These are phyloP conservation scores for Dicyrtoma fusca DNA, from an alignment of 2,888 invertebrate species.

Conservation along the genomic window DNA sequence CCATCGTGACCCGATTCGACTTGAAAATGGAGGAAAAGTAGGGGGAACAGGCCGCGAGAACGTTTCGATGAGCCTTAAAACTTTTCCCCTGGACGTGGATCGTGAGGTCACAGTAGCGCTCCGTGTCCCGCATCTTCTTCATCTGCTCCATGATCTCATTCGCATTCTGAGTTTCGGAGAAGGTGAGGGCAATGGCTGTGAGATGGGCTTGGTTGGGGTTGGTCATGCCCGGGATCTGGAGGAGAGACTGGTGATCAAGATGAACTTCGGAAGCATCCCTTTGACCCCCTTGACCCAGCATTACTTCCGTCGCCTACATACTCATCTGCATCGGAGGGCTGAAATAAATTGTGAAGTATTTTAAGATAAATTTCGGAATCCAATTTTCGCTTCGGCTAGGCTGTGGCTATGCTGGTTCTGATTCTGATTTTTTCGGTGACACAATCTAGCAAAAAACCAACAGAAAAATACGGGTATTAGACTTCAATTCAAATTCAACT, in stretches of 20 bases:
- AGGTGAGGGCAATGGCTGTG: slow-evolving; percentile 58
- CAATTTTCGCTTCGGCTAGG: neutral
- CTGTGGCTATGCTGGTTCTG: too few relatives aligned
- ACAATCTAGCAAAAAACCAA: too few relatives aligned
- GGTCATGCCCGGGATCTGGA: slow-evolving; percentile 27
- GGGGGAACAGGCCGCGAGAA: slow-evolving; percentile 68
- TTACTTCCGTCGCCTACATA: slow-evolving; percentile 27
- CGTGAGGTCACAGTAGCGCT: slow-evolving; percentile 67
- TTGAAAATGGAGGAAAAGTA: slow-evolving; percentile 69
- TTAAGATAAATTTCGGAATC: neutral
- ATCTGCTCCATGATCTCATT: slow-evolving; percentile 61
- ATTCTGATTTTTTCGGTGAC: too few relatives aligned
- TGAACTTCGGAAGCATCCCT: slow-evolving; percentile 1
- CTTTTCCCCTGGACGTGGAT: slow-evolving; percentile 66
- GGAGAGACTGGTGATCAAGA: slow-evolving; percentile 9
- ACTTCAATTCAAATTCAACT: too few relatives aligned
- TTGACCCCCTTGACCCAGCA: neutral
- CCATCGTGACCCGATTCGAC: slow-evolving; percentile 58
- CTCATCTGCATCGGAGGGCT: slow-evolving; percentile 1
- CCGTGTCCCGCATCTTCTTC: slow-evolving; percentile 63
- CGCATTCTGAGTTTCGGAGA: slow-evolving; percentile 60
- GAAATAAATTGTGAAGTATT: neutral
- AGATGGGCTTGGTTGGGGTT: neutral
- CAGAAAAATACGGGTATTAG: too few relatives aligned
- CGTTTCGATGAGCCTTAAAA: slow-evolving; percentile 67